Evolutionary conservation across 2,113 vertebrate species (phyloP).

Genomic region (Pachypanchax playfairii): DNA sequence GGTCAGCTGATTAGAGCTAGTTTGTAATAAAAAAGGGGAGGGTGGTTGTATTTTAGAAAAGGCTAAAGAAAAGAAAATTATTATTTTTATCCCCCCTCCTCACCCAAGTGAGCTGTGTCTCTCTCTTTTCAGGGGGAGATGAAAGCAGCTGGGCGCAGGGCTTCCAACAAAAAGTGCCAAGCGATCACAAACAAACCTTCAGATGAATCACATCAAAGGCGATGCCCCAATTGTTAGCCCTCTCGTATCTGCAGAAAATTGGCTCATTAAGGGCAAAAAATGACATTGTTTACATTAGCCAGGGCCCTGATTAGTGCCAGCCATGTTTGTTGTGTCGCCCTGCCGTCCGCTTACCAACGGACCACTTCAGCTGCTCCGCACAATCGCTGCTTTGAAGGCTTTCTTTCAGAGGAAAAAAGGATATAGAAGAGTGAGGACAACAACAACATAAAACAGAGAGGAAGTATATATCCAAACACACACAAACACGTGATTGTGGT

Average conservation of each 20-base stretch:
- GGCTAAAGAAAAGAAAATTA: constrained; percentile 64
- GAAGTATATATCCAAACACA: constrained; percentile 32
- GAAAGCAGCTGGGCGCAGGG: constrained; percentile 79
- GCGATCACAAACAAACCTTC: constrained; percentile 83
- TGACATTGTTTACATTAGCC: constrained; percentile 86
- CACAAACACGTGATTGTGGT: constrained; percentile 52
- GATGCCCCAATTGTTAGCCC: constrained; percentile 82
- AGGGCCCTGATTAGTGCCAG: constrained; percentile 81
- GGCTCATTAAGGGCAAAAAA: constrained; percentile 88
- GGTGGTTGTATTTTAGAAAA: constrained; percentile 58
- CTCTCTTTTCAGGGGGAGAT: constrained; percentile 82
- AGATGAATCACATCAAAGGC: constrained; percentile 87
- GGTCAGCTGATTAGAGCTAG: constrained; percentile 79
- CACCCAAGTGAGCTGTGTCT: constrained; percentile 73
- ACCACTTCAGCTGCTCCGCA: constrained; percentile 75
- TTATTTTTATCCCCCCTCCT: constrained; percentile 65
- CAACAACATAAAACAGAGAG: constrained; percentile 53
- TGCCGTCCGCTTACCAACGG: constrained; percentile 76
- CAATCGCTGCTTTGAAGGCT: constrained; percentile 83
- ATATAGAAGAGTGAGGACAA: constrained; percentile 64
- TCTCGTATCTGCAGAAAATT: constrained; percentile 83
- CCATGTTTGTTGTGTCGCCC: constrained; percentile 78
- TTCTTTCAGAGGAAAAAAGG: constrained; percentile 72
- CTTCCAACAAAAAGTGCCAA: constrained; percentile 83
- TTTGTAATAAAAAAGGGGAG: constrained; percentile 67